These are phyloP conservation scores for Lacerta bilineata DNA, from an alignment of 2,797 vertebrate genomes.

Conservation along the genomic window DNA sequence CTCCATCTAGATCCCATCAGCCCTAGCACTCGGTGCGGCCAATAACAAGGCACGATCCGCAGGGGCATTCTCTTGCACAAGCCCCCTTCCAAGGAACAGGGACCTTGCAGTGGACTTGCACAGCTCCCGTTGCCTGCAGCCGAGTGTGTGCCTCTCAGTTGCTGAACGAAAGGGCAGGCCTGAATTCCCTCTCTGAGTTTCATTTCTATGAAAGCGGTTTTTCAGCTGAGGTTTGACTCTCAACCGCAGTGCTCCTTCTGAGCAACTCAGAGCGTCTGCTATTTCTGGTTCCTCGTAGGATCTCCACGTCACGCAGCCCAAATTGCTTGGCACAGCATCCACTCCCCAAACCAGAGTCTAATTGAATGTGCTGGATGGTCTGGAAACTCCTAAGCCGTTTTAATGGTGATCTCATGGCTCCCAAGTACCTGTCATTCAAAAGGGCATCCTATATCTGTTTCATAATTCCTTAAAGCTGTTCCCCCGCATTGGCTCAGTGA, in stretches of 20 bases:
- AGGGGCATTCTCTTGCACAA: too few species aligned
- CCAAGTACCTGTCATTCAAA: background rate
- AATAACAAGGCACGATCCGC: too few species aligned
- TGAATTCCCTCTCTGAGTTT: background rate
- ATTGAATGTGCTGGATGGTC: slow-evolving; percentile 51
- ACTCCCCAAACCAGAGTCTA: slow-evolving; percentile 63
- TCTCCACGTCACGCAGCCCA: background rate
- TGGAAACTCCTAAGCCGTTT: background rate
- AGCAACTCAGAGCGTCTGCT: slow-evolving; percentile 14
- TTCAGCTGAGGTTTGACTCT: slow-evolving; percentile 28
- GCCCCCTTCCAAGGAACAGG: too few species aligned
- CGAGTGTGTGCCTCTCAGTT: too few species aligned
- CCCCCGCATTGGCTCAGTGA: background rate
- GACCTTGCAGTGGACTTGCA: too few species aligned
- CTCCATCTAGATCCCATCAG: too few species aligned
- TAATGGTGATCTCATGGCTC: background rate
- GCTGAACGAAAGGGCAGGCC: slow-evolving; percentile 19
- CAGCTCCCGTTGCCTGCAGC: too few species aligned
- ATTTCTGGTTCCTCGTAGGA: slow-evolving; percentile 1
- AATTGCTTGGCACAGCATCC: background rate
- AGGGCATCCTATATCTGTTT: background rate
- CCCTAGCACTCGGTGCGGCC: too few species aligned
- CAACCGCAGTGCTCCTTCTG: background rate
- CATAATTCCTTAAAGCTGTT: background rate
- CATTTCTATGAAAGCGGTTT: slow-evolving; percentile 39